Percentiles rank a stretch among this genome's conserved stretches.
phyloP scores from a whole-genome alignment of 1,140 invertebrate species.

The Mycetomoellerius zeteki region DNA sequence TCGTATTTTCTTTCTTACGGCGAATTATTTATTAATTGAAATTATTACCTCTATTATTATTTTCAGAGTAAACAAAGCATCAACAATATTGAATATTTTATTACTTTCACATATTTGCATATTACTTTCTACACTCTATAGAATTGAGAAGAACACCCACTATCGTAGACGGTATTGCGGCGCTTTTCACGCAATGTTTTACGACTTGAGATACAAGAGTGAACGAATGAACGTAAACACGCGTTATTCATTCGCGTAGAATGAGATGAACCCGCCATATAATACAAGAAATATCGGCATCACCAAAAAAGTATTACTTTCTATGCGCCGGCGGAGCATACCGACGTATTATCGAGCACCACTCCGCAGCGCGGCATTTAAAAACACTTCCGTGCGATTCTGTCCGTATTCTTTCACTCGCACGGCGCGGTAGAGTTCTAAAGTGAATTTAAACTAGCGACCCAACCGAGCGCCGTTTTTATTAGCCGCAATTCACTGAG shows the following conservation, averaged over 20 bases:
- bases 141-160: background rate
- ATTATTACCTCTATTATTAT: background rate
- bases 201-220: background rate
- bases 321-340: background rate
- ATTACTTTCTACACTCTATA: background rate
- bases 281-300: conserved; percentile 3
- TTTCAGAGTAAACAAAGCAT: background rate
- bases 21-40: background rate
- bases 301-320: background rate
- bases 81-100: conserved; percentile 5
- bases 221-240: conserved; percentile 29
- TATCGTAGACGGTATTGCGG: background rate
- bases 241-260: background rate
- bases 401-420: background rate
- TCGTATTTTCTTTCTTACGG: no score
- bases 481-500: conserved; percentile 9
- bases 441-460: conserved; percentile 36
- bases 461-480: background rate
- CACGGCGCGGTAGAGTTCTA: background rate
- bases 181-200: conserved; percentile 21
- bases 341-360: background rate
- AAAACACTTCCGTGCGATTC: background rate
- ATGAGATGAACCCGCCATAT: background rate
- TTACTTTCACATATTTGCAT: no score
- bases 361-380: background rate